A percentile compares a stretch with the other conserved stretches of the same genome.
phyloP scores from a whole-genome alignment of 2,113 vertebrate species.

The Chionodraco myersi region DNA sequence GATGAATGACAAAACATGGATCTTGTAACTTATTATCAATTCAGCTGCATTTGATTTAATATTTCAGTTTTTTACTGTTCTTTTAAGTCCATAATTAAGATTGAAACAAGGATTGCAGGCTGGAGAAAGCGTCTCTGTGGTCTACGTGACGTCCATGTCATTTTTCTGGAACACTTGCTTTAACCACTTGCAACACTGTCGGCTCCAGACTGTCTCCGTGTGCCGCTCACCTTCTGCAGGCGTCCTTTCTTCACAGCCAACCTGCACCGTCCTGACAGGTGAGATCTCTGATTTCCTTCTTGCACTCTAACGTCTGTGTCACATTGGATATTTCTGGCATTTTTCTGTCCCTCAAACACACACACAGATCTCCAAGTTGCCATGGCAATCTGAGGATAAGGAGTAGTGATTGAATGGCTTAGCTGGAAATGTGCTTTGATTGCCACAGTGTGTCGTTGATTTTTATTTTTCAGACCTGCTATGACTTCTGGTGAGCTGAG shows the following conservation, averaged over 20 bases:
- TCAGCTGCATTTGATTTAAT: too few relatives aligned
- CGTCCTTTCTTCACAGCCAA: background rate
- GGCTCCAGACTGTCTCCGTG: background rate
- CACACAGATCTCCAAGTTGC: constrained; percentile 53
- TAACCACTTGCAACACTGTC: background rate
- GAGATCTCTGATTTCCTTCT: constrained; percentile 19
- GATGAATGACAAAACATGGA: background rate
- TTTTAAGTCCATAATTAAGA: background rate
- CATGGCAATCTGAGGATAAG: constrained; percentile 60
- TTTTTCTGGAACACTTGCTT: background rate
- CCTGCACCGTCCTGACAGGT: background rate
- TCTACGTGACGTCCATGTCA: background rate
- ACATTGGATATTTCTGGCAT: constrained; percentile 32
- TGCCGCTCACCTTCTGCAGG: background rate
- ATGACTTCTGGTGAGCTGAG: constrained; percentile 12
- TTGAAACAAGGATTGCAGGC: background rate
- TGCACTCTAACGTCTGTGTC: constrained; percentile 8
- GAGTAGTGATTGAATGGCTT: constrained; percentile 59
- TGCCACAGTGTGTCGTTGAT: constrained; percentile 36
- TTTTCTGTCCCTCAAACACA: constrained; percentile 19
- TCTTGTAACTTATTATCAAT: too few relatives aligned
- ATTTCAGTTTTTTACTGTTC: background rate
- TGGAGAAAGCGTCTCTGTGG: background rate
- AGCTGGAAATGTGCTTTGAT: constrained; percentile 42
- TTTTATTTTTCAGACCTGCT: constrained; percentile 30